These are phyloP conservation scores for Melangyna quadrimaculata DNA, from an alignment of 2,888 invertebrate species.

Conservation along the genomic window DNA sequence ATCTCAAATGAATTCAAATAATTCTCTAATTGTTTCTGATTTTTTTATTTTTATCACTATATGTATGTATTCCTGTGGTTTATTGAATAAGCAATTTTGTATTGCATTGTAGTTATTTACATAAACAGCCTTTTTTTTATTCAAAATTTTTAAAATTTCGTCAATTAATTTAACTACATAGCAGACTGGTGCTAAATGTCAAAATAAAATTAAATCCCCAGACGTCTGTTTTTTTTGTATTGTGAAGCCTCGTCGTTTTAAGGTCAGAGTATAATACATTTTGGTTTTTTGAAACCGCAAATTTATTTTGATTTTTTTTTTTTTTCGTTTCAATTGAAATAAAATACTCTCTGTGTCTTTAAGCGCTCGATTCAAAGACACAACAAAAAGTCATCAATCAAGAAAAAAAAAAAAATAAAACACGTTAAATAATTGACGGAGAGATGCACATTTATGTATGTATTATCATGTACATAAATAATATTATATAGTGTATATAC, in stretches of 20 bases:
- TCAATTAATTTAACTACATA: not conserved
- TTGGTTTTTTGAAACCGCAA: not conserved
- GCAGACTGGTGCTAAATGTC: not conserved
- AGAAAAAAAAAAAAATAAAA: not conserved
- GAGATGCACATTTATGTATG: not conserved
- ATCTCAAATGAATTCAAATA: too few species aligned
- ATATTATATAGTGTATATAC: too few species aligned
- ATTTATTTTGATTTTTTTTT: not conserved
- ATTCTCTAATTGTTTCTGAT: too few species aligned
- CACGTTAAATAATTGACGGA: not conserved
- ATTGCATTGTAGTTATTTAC: too few species aligned
- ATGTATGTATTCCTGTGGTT: too few species aligned
- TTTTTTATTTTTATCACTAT: too few species aligned
- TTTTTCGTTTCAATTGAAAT: not conserved
- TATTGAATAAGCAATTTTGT: too few species aligned
- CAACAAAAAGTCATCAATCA: not conserved
- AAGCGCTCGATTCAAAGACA: not conserved
- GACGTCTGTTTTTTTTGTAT: not conserved
- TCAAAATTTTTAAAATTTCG: too few species aligned
- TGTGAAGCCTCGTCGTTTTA: not conserved
- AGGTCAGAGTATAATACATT: not conserved
- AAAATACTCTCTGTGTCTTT: not conserved
- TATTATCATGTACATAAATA: not conserved
- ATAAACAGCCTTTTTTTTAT: too few species aligned
- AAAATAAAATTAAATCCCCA: not conserved